These are phyloP conservation scores for Pherbina coryleti DNA, from an alignment of 2,888 invertebrate genomes.

Conservation along the genomic window DNA sequence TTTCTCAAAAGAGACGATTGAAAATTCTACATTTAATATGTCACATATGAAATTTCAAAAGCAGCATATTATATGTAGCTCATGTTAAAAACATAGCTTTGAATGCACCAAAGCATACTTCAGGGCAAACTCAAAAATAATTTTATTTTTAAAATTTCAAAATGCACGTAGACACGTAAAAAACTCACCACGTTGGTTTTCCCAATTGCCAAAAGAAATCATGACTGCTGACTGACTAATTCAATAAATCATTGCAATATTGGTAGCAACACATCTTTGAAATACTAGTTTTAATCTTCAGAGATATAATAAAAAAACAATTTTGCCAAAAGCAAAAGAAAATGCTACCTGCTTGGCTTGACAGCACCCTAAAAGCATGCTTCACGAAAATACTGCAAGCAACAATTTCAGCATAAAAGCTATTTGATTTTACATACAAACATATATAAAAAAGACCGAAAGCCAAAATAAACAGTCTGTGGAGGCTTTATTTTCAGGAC, in stretches of 20 bases:
- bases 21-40: not conserved
- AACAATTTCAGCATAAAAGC: too few relatives aligned
- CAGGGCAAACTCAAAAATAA: not conserved
- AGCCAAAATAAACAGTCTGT: slow-evolving; percentile 37
- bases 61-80: not conserved
- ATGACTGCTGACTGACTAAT: slow-evolving; percentile 5
- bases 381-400: too few relatives aligned
- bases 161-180: not conserved
- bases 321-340: slow-evolving; percentile 24
- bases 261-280: not conserved
- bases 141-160: not conserved
- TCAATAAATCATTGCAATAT: slow-evolving; percentile 34
- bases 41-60: too few relatives aligned
- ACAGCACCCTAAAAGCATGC: too few relatives aligned
- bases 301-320: slow-evolving; percentile 3
- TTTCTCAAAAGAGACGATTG: not conserved
- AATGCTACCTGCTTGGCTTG: slow-evolving; percentile 14
- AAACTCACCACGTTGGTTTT: not conserved
- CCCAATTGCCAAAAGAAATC: not conserved
- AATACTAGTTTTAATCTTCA: slow-evolving; percentile 7
- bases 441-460: not conserved
- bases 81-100: not conserved
- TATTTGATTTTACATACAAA: too few relatives aligned
- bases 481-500: not conserved
- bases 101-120: slow-evolving; percentile 4